Evolutionary conservation across 1,140 invertebrate genomes (phyloP).

Genomic region (Phymorhynchus buccinoides): DNA sequence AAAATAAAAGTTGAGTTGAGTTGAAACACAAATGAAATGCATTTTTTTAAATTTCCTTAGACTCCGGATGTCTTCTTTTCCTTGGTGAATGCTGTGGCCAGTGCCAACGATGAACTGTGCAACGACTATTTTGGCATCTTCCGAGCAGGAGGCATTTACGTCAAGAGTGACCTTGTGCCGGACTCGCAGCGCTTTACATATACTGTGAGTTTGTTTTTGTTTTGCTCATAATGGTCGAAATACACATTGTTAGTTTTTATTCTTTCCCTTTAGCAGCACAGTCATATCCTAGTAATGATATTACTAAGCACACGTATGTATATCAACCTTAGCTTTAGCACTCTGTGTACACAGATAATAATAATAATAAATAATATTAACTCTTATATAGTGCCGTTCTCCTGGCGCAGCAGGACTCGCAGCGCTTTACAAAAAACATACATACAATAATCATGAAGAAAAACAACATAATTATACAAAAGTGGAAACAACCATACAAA

Average conservation of each 20-base stretch:
- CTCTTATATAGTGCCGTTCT: neutral
- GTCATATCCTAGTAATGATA: too few species aligned
- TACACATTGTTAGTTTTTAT: too few species aligned
- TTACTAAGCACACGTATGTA: too few species aligned
- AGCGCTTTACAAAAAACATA: too few species aligned
- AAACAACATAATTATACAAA: too few species aligned
- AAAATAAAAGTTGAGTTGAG: too few species aligned
- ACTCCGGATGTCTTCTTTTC: neutral
- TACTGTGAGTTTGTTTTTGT: slow-evolving; percentile 42
- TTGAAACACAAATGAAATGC: too few species aligned
- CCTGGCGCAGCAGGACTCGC: neutral
- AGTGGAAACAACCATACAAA: too few species aligned
- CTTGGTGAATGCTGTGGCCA: neutral
- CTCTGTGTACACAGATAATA: neutral
- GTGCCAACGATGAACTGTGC: slow-evolving; percentile 18
- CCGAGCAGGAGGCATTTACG: slow-evolving; percentile 41
- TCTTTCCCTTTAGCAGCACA: too few species aligned
- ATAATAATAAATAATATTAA: too few species aligned
- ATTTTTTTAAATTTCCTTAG: neutral
- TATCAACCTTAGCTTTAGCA: too few species aligned
- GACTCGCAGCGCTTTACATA: slow-evolving; percentile 30
- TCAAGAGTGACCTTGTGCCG: slow-evolving; percentile 42
- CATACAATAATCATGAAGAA: neutral
- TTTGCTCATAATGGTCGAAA: too few species aligned
- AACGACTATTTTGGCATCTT: slow-evolving; percentile 44